Evolutionary conservation across 2,888 invertebrate species (phyloP).

Genomic region (Sthenelais limicola): DNA sequence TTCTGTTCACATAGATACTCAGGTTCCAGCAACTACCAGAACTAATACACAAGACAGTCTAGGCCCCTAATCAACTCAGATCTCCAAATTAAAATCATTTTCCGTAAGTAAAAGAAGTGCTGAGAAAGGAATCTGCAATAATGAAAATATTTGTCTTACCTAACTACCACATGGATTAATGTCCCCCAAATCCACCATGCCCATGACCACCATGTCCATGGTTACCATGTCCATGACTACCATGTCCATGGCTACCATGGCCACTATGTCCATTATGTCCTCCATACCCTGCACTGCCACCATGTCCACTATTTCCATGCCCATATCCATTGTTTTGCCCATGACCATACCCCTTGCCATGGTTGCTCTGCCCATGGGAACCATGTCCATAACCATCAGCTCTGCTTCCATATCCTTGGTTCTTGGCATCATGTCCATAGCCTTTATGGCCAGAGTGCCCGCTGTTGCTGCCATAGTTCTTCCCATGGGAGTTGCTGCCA

Average conservation of each 20-base stretch:
- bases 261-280: conserved; percentile 12
- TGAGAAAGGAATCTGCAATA: too few relatives aligned
- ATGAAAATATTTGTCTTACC: too few relatives aligned
- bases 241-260: background rate
- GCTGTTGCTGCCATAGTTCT: too few relatives aligned
- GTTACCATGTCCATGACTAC: conserved; percentile 13
- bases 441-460: conserved; percentile 3
- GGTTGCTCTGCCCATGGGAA: background rate
- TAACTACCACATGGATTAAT: too few relatives aligned
- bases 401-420: conserved; percentile 1
- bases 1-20: too few relatives aligned
- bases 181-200: too few relatives aligned
- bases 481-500: background rate
- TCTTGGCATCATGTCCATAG: background rate
- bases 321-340: conserved; percentile 5
- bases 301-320: conserved; percentile 15
- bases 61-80: too few relatives aligned
- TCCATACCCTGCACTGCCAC: conserved; percentile 8
- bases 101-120: too few relatives aligned
- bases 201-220: conserved; percentile 13
- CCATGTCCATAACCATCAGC: conserved; percentile 5
- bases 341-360: background rate
- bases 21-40: too few relatives aligned
- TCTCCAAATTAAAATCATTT: too few relatives aligned
- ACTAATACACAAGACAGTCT: too few relatives aligned